Conservation (phyloP, 2,888 invertebrate genomes). For the Aphodius granarius region DNA sequence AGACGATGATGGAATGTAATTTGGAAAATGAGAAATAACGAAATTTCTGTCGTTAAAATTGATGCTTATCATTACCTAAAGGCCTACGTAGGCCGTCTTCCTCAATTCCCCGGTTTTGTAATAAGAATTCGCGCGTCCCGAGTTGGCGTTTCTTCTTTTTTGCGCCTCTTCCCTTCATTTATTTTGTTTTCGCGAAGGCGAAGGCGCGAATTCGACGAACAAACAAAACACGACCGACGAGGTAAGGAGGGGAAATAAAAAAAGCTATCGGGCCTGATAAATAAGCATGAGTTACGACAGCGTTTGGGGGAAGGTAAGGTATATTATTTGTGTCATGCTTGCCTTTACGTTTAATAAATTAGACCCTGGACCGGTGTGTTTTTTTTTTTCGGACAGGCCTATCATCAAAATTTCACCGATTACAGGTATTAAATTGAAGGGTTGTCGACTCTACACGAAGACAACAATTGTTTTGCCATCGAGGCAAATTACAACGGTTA, state of each 20-base stretch:
- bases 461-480: background rate
- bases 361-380: background rate
- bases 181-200: background rate
- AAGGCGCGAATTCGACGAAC: background rate
- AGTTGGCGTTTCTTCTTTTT: constrained; percentile 10
- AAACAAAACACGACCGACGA: background rate
- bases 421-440: background rate
- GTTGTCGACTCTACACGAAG: background rate
- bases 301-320: background rate
- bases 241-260: background rate
- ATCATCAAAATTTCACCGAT: background rate
- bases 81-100: background rate
- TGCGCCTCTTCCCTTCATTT: background rate
- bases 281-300: background rate
- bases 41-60: constrained; percentile 9
- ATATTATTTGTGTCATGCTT: background rate
- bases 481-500: background rate
- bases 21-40: background rate
- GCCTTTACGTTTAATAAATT: background rate
- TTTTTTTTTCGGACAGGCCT: background rate
- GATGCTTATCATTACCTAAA: constrained; percentile 1
- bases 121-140: background rate
- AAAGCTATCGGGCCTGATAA: background rate
- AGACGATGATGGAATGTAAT: background rate
- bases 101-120: background rate